A percentile compares a stretch with the other conserved stretches of the same genome.
Conservation (phyloP, 2,113 vertebrate genomes). For the Hypomesus transpacificus region DNA sequence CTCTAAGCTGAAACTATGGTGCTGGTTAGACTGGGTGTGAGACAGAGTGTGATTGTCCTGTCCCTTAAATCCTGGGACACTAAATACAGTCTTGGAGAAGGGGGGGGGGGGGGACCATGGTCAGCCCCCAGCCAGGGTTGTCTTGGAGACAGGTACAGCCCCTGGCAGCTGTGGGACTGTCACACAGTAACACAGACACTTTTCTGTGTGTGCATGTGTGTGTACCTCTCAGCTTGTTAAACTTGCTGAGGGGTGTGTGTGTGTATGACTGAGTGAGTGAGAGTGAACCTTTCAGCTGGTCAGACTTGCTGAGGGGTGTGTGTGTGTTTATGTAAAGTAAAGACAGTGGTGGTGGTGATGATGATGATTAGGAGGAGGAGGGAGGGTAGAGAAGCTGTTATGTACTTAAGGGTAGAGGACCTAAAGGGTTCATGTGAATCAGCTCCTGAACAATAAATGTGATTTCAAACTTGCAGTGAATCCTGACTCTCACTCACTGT, state of each 20-base stretch:
- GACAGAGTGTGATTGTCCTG: constrained; percentile 45
- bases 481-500: neutral
- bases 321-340: constrained; percentile 22
- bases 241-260: constrained; percentile 40
- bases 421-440: constrained; percentile 66
- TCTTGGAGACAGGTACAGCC: constrained; percentile 27
- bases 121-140: constrained; percentile 22
- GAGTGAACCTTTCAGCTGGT: neutral
- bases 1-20: constrained; percentile 64
- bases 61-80: constrained; percentile 55
- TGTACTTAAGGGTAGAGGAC: constrained; percentile 66
- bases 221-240: constrained; percentile 50
- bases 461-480: constrained; percentile 60
- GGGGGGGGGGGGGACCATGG: constrained; percentile 50
- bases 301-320: constrained; percentile 7
- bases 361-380: constrained; percentile 27
- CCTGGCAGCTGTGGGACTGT: constrained; percentile 36
- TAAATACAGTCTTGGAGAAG: constrained; percentile 44
- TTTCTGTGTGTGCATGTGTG: constrained; percentile 43
- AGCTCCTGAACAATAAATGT: constrained; percentile 76
- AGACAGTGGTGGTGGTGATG: constrained; percentile 25
- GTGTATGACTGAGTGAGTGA: constrained; percentile 13
- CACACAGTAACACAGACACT: constrained; percentile 30
- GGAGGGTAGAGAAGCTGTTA: constrained; percentile 49
- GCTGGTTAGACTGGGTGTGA: constrained; percentile 55